Evolutionary conservation across 2,888 invertebrate species (phyloP), one percentile per base, ranked within the genome.

Genomic region (Eugnorisma glareosa): DNA sequence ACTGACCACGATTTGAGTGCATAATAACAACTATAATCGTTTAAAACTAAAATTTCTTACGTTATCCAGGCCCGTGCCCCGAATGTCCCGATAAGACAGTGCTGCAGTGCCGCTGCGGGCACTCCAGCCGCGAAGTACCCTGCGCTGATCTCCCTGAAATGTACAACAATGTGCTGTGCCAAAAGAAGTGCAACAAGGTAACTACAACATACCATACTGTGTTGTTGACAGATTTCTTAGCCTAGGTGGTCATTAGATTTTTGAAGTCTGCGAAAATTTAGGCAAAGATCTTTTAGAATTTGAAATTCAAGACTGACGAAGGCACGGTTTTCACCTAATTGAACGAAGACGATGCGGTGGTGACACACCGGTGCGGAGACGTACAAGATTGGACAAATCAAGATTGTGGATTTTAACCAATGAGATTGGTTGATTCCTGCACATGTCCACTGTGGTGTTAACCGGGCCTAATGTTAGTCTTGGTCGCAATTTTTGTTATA

Each of bases 181-280:
- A 99, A 91, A 98, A 98, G 91, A 98, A 98, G 88, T 99, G 99
- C 93, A 98, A 98, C 73, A 99, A 99, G 97, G 98, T 98, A 64
- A 64, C n/a, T 40, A 15, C 8, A n/a, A 6, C n/a, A 31, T 57
- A 57, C 28, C 28, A 28, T 57, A 28, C n/a, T 6, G n/a, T 13
- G n/a, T 54, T 54, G 2, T 5, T 54, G 2, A n/a, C 5, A n/a
- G n/a, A 54, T 28, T 54, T 15, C 54, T 54, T 54, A 28, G 54
- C 54, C n/a, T 40, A n/a, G 6, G 13, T 54, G n/a, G 54, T 54
- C 13, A 54, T 28, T 54, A 28, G 18, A 57, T 28, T 28, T 54
- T 5, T 54, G 2, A n/a, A 54, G 11, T 54, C 51, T n/a, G 11
- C 11, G 8, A 13, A n/a, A 54, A 54, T 54, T 1, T 4, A n/a